A percentile compares a stretch with the other conserved stretches of the same genome.
Evolutionary conservation across 2,888 invertebrate genomes (phyloP).

Genomic region (Ceraclea dissimilis): DNA sequence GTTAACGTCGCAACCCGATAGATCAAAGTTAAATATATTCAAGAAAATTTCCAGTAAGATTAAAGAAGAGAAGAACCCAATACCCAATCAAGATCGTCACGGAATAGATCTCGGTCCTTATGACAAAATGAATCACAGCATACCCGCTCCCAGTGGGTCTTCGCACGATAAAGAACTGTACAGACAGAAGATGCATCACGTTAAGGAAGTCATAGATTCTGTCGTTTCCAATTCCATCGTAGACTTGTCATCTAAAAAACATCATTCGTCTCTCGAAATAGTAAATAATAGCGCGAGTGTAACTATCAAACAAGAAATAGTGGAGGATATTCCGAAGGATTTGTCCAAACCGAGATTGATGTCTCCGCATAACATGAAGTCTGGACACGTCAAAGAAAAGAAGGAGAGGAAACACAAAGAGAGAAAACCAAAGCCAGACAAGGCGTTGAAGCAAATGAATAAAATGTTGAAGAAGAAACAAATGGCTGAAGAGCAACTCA

Average conservation of each 20-base stretch:
- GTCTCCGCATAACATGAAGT: background rate
- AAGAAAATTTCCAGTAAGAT: constrained; percentile 77
- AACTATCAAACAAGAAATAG: constrained; percentile 21
- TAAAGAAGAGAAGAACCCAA: constrained; percentile 51
- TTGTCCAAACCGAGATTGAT: constrained; percentile 21
- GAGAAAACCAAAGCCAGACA: constrained; percentile 40
- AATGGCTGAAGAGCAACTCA: constrained; percentile 38
- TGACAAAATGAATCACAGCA: background rate
- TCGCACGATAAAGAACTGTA: constrained; percentile 11
- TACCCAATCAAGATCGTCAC: background rate
- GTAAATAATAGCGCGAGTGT: constrained; percentile 30
- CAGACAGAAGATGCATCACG: constrained; percentile 11
- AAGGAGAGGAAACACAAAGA: constrained; percentile 52
- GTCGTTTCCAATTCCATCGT: constrained; percentile 27
- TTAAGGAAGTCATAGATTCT: constrained; percentile 13
- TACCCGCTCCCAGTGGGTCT: background rate
- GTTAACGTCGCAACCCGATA: constrained; percentile 71
- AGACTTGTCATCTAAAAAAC: constrained; percentile 43
- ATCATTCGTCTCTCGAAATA: constrained; percentile 37
- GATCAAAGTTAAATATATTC: constrained; percentile 79
- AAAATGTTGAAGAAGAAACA: constrained; percentile 44
- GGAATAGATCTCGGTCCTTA: background rate
- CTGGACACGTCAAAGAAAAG: constrained; percentile 33
- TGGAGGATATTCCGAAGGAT: constrained; percentile 23
- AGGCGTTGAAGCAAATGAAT: constrained; percentile 40